These are phyloP conservation scores for Anabacerthia variegaticeps DNA, from an alignment of 2,797 vertebrate genomes.

Conservation along the genomic window DNA sequence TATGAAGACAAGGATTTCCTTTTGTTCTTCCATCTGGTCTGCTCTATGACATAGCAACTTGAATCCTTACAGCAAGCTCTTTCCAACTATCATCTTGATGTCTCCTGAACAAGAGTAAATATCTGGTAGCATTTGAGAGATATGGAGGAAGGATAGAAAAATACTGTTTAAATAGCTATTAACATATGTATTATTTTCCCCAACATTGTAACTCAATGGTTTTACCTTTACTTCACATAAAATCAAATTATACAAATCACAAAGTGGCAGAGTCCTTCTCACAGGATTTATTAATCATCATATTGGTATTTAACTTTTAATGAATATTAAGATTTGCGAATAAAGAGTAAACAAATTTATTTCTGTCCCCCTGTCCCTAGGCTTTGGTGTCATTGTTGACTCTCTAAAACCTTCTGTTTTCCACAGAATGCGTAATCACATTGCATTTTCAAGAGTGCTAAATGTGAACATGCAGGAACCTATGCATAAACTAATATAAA, in stretches of 20 bases:
- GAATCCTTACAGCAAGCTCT: neutral
- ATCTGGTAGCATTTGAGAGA: neutral
- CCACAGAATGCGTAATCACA: neutral
- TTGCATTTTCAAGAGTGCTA: neutral
- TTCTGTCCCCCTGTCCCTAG: neutral
- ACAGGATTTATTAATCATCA: neutral
- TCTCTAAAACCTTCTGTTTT: neutral
- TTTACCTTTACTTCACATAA: neutral
- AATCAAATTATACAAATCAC: neutral
- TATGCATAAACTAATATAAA: neutral
- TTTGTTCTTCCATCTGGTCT: neutral
- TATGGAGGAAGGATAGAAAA: neutral
- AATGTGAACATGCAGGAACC: neutral
- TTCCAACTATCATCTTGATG: neutral
- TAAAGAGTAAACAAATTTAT: neutral
- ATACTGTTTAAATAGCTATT: neutral
- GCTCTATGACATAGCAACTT: neutral
- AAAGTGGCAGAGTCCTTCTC: neutral
- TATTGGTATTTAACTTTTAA: neutral
- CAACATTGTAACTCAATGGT: neutral
- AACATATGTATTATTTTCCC: neutral
- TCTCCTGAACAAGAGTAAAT: neutral
- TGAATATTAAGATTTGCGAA: neutral
- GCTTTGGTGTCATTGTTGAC: neutral
- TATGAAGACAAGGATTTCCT: neutral